These are phyloP conservation scores for Goniozus legneri DNA, from an alignment of 1,140 invertebrate genomes.

Conservation along the genomic window DNA sequence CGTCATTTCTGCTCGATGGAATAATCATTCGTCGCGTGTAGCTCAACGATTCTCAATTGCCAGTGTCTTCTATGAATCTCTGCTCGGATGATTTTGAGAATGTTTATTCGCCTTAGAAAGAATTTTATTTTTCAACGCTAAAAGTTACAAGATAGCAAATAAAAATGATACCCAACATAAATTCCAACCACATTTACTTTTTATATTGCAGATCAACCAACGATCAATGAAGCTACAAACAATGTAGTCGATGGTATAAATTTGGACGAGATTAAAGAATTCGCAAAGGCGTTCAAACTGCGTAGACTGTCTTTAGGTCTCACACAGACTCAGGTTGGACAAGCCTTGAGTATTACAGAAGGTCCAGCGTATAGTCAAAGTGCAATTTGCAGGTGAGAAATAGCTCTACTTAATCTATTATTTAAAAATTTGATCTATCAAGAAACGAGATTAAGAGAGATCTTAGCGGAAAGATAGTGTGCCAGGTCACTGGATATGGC, in stretches of 20 bases:
- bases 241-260: constrained; percentile 96
- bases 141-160: too few species aligned
- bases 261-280: constrained; percentile 96
- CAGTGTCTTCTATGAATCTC: too few species aligned
- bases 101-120: too few species aligned
- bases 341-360: constrained; percentile 91
- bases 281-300: constrained; percentile 95
- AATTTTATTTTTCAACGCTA: too few species aligned
- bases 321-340: constrained; percentile 94
- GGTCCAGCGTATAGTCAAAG: constrained; percentile 97
- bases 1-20: constrained; percentile 21
- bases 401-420: neutral
- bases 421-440: neutral
- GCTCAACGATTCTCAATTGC: constrained; percentile 27
- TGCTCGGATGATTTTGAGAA: too few species aligned
- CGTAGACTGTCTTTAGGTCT: constrained; percentile 87
- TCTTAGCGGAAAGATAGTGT: constrained; percentile 27
- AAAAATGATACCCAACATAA: too few species aligned
- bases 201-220: constrained; percentile 71
- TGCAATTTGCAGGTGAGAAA: constrained; percentile 91
- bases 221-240: constrained; percentile 87
- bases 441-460: constrained; percentile 6
- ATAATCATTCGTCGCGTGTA: constrained; percentile 17
- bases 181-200: neutral
- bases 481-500: constrained; percentile 52